These are phyloP conservation scores for Meandrina meandrites DNA, from an alignment of 92 coral and sea anemone species.

Conservation along the genomic window DNA sequence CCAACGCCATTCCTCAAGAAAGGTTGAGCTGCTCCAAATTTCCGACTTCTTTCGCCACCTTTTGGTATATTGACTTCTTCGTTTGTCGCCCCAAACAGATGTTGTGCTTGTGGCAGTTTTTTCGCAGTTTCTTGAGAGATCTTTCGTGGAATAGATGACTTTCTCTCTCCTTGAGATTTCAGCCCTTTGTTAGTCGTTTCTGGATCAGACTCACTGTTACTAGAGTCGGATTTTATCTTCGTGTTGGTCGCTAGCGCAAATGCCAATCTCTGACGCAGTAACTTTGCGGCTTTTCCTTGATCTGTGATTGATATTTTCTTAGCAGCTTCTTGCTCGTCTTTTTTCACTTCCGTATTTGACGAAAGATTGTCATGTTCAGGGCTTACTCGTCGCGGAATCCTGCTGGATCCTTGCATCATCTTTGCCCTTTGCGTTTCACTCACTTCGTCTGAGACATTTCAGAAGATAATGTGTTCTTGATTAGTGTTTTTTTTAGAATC, in stretches of 20 bases:
- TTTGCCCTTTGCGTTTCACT: background rate
- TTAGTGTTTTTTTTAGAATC: background rate
- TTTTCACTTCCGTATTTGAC: background rate
- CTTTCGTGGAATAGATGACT: slow-evolving; percentile 30
- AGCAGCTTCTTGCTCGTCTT: background rate
- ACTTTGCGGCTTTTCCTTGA: slow-evolving; percentile 50
- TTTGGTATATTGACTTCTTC: background rate
- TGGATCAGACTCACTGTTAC: slow-evolving; percentile 27
- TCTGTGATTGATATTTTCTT: slow-evolving; percentile 30
- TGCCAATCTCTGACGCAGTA: slow-evolving; percentile 44
- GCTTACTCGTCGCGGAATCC: slow-evolving; percentile 20
- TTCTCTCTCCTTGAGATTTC: slow-evolving; percentile 8
- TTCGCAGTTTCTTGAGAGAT: slow-evolving; percentile 12
- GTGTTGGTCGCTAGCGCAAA: slow-evolving; percentile 51
- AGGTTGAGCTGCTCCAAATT: background rate
- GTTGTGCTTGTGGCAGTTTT: slow-evolving; percentile 1
- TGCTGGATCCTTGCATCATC: slow-evolving; percentile 20
- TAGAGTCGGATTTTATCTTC: slow-evolving; percentile 19
- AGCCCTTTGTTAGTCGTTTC: slow-evolving; percentile 16
- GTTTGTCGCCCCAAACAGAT: background rate
- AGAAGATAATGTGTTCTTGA: background rate
- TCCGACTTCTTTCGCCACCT: background rate
- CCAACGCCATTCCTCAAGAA: background rate
- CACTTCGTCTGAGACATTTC: background rate
- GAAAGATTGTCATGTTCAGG: background rate